A percentile compares a stretch with the other conserved stretches of the same genome.
phyloP scores from a whole-genome alignment of 2,113 vertebrate species.

The Poicephalus meyeri region DNA sequence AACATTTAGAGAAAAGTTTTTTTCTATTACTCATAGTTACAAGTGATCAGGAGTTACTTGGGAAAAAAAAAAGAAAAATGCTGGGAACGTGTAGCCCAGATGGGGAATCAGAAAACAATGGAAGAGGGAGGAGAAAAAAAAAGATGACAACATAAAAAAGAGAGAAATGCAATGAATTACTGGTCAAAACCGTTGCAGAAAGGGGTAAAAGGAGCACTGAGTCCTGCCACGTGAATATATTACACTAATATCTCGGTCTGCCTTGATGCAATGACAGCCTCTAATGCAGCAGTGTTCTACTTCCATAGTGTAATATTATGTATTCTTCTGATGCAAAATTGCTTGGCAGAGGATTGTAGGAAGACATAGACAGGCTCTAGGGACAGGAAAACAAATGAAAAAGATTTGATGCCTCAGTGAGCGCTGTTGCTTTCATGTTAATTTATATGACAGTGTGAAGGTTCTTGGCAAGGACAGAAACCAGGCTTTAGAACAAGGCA shows the following conservation, averaged over 20 bases:
- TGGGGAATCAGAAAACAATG: not conserved
- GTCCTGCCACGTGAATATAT: not conserved
- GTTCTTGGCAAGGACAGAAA: slow-evolving; percentile 45
- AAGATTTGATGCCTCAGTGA: slow-evolving; percentile 40
- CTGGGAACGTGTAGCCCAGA: not conserved
- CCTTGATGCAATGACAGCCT: not conserved
- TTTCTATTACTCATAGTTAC: not conserved
- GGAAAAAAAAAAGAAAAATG: not conserved
- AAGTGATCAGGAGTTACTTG: not conserved
- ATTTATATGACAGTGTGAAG: slow-evolving; percentile 35
- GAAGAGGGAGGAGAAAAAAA: fast-evolving
- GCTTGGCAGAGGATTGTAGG: not conserved
- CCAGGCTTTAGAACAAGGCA: not conserved
- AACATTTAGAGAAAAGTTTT: not conserved
- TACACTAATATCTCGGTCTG: not conserved
- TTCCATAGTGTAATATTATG: slow-evolving; percentile 24
- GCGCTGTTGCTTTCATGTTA: slow-evolving; percentile 30
- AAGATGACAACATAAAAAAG: not conserved
- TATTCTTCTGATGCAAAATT: slow-evolving; percentile 54
- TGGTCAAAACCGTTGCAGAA: not conserved
- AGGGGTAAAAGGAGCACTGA: not conserved
- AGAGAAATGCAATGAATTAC: not conserved
- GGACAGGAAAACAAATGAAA: slow-evolving; percentile 42
- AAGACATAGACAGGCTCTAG: slow-evolving; percentile 16
- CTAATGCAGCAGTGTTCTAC: not conserved